Percentiles rank a stretch among this genome's conserved stretches.
Evolutionary conservation across 2,888 invertebrate species (phyloP).

Genomic region (Nomada goodeniana): DNA sequence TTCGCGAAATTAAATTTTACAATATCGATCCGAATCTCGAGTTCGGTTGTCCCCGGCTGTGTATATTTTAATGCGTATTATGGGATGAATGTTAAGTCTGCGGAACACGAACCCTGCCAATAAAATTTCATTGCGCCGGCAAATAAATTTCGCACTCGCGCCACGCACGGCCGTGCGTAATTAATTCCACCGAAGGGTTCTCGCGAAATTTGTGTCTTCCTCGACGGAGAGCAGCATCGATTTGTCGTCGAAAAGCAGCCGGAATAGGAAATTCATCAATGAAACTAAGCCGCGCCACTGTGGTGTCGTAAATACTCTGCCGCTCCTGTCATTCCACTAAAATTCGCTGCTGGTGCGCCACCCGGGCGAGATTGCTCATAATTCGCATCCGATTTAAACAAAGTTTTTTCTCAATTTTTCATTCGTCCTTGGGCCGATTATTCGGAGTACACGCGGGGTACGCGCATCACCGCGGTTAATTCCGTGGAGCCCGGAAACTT

Average conservation of each 20-base stretch:
- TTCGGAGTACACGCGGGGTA: neutral
- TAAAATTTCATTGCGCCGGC: neutral
- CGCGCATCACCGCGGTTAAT: constrained; percentile 38
- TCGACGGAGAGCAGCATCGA: neutral
- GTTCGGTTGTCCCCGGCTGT: constrained; percentile 6
- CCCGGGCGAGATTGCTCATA: constrained; percentile 74
- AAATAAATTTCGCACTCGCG: too few relatives aligned
- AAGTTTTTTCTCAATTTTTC: constrained; percentile 65
- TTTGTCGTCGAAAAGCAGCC: constrained; percentile 39
- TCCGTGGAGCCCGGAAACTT: constrained; percentile 40
- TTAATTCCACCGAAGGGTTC: neutral
- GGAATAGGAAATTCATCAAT: constrained; percentile 68
- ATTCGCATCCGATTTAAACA: constrained; percentile 79
- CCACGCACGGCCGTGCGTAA: neutral
- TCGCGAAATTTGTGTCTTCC: constrained; percentile 2
- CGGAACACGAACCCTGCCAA: neutral
- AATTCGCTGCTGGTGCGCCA: constrained; percentile 68
- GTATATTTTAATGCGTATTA: constrained; percentile 21
- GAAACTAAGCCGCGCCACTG: constrained; percentile 63
- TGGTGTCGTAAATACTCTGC: constrained; percentile 68
- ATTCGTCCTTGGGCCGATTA: neutral
- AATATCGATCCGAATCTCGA: neutral
- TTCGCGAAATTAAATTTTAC: neutral
- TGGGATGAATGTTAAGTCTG: constrained; percentile 10
- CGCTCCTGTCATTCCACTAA: constrained; percentile 57